A percentile compares a stretch with the other conserved stretches of the same genome.
These are phyloP conservation scores for Camponotus floridanus DNA, from an alignment of 1,140 invertebrate species.

Conservation along the genomic window DNA sequence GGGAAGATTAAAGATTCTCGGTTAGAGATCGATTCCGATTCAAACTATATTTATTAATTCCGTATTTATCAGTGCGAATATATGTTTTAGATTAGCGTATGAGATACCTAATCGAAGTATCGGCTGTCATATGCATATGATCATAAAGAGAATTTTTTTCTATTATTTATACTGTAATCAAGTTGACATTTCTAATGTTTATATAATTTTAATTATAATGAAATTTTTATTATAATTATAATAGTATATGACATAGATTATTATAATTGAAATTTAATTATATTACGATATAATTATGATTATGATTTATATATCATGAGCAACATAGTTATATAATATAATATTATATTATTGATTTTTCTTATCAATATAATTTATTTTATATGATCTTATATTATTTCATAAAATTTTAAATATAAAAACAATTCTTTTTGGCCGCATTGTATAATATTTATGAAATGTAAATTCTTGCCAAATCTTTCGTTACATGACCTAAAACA, in stretches of 20 bases:
- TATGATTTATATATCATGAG: background rate
- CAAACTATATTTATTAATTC: too few species aligned
- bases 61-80: too few species aligned
- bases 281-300: background rate
- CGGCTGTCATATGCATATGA: too few species aligned
- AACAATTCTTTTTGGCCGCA: background rate
- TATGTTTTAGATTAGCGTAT: too few species aligned
- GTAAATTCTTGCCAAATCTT: background rate
- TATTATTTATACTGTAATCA: too few species aligned
- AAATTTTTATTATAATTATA: background rate
- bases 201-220: background rate
- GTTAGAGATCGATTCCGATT: background rate
- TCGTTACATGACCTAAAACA: background rate
- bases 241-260: background rate
- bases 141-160: too few species aligned
- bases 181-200: background rate
- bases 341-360: background rate
- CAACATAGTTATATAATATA: background rate
- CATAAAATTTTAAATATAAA: conserved; percentile 10
- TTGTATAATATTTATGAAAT: too few species aligned
- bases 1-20: background rate
- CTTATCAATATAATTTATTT: background rate
- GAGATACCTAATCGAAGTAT: too few species aligned
- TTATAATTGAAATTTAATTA: background rate
- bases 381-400: background rate